These are phyloP conservation scores for Excalfactoria chinensis DNA, from an alignment of 2,113 vertebrate species.

Conservation along the genomic window DNA sequence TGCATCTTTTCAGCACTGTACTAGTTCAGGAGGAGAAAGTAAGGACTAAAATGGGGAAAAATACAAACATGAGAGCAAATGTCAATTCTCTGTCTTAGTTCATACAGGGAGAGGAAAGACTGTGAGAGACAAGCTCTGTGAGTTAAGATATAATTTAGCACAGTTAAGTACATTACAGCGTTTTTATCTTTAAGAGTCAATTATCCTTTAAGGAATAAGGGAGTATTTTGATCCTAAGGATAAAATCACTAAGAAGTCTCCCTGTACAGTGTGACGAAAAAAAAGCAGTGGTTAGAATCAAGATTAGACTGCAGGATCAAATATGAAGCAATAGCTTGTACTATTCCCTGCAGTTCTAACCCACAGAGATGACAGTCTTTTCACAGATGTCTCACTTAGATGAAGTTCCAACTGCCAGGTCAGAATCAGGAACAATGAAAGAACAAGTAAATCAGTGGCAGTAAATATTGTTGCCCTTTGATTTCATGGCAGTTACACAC, in stretches of 20 bases:
- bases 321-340: not conserved
- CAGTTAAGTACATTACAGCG: not conserved
- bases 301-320: not conserved
- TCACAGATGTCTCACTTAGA: not conserved
- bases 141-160: not conserved
- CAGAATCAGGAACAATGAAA: not conserved
- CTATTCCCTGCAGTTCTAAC: not conserved
- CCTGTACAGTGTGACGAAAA: not conserved
- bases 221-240: not conserved
- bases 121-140: not conserved
- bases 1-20: not conserved
- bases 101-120: not conserved
- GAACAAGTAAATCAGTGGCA: not conserved
- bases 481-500: not conserved
- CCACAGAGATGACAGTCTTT: not conserved
- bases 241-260: not conserved
- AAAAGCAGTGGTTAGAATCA: not conserved
- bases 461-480: not conserved
- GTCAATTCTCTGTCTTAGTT: not conserved
- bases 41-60: not conserved
- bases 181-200: not conserved
- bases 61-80: not conserved
- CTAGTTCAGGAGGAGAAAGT: not conserved
- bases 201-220: not conserved
- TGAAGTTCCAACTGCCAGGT: not conserved